phyloP scores from a whole-genome alignment of 2,113 vertebrate species.

The Myanophis thanlyinensis region DNA sequence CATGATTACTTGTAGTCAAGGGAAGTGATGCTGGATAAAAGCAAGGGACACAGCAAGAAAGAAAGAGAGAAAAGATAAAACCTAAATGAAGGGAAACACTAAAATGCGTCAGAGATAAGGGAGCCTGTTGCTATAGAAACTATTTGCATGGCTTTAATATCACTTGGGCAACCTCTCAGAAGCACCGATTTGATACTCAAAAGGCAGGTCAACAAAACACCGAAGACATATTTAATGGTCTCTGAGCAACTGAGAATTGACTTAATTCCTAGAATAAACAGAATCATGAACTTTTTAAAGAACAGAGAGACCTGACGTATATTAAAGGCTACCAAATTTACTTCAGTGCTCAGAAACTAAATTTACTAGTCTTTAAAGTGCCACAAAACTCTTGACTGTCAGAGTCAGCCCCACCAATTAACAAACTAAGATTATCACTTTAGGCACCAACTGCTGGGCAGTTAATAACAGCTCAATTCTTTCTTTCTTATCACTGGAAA shows the following conservation, averaged over 20 bases:
- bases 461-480: neutral
- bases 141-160: constrained; percentile 61
- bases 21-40: constrained; percentile 24
- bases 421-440: neutral
- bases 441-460: neutral
- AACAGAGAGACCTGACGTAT: neutral
- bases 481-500: neutral
- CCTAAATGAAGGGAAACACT: constrained; percentile 33
- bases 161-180: constrained; percentile 49
- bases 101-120: constrained; percentile 54
- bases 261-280: neutral
- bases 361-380: neutral
- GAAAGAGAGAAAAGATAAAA: neutral
- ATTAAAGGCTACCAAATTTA: neutral
- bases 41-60: constrained; percentile 1
- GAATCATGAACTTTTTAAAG: neutral
- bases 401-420: neutral
- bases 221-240: constrained; percentile 5
- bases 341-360: neutral
- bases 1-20: constrained; percentile 21
- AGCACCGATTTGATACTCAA: neutral
- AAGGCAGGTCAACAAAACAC: neutral
- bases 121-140: constrained; percentile 74
- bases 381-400: neutral
- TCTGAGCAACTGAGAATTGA: neutral